Percentiles rank a stretch among this genome's conserved stretches.
These are phyloP conservation scores for Caradrina kadenii DNA, from an alignment of 2,888 invertebrate species.

Conservation along the genomic window DNA sequence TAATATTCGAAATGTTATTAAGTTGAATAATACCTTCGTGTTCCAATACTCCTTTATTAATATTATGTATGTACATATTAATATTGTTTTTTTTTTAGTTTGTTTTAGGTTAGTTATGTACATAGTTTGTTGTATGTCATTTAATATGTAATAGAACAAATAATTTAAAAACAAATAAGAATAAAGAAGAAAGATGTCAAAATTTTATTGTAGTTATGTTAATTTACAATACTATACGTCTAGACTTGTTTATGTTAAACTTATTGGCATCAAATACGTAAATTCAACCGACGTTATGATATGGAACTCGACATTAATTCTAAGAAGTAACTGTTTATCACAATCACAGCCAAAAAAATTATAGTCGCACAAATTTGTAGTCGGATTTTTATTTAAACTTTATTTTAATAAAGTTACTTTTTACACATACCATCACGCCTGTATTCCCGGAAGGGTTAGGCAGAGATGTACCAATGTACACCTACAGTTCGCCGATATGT, in stretches of 20 bases:
- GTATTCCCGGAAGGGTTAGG: too few species aligned
- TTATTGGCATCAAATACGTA: neutral
- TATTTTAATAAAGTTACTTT: slow-evolving; percentile 5
- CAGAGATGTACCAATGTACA: too few species aligned
- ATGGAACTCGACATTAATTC: too few species aligned
- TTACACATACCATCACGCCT: too few species aligned
- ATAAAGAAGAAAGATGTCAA: too few species aligned
- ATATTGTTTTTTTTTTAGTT: neutral
- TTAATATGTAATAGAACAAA: neutral
- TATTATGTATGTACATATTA: neutral
- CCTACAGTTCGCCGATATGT: too few species aligned
- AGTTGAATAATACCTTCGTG: too few species aligned
- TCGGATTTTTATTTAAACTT: slow-evolving; percentile 10
- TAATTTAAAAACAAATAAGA: too few species aligned
- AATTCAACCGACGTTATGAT: too few species aligned
- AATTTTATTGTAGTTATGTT: neutral
- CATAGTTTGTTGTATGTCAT: neutral
- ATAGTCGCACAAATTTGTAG: neutral
- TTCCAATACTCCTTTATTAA: too few species aligned
- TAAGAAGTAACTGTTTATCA: neutral
- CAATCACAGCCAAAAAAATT: neutral
- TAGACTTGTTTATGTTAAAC: too few species aligned
- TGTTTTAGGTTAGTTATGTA: neutral
- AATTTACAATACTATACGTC: neutral
- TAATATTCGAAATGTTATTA: too few species aligned